phyloP scores from a whole-genome alignment of 2,113 vertebrate species.

The Archocentrus centrarchus region DNA sequence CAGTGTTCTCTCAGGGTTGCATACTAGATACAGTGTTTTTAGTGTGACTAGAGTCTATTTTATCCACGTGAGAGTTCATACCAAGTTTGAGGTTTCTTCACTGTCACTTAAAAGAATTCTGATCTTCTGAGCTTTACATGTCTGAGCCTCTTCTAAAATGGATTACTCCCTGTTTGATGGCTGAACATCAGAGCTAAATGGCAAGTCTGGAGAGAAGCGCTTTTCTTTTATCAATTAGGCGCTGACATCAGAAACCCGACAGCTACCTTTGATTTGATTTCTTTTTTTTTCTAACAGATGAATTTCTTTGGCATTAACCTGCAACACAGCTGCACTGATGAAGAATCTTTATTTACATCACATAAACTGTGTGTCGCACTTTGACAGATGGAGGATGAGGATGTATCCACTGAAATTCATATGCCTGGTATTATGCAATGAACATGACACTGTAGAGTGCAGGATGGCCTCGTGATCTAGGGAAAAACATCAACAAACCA shows the following conservation, averaged over 20 bases:
- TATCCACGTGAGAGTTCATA: background rate
- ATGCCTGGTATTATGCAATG: background rate
- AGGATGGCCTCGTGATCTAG: too few species aligned
- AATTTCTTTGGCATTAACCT: background rate
- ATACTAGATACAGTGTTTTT: background rate
- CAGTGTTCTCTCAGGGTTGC: constrained; percentile 21
- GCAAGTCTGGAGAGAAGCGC: background rate
- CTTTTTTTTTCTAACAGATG: background rate
- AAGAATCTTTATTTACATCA: background rate
- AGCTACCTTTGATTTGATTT: background rate
- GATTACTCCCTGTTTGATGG: constrained; percentile 2
- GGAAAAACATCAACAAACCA: too few species aligned
- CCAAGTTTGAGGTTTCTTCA: background rate
- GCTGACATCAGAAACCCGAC: background rate
- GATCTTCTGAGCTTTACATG: constrained; percentile 6
- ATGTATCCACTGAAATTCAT: background rate
- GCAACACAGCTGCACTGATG: background rate
- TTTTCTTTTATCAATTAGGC: background rate
- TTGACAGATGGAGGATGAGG: background rate
- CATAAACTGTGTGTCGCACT: background rate
- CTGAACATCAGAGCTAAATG: background rate
- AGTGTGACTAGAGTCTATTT: background rate
- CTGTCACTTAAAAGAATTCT: background rate
- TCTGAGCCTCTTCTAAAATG: background rate
- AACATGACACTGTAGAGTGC: too few species aligned